These are phyloP conservation scores for Centrocercus urophasianus DNA, from an alignment of 2,113 vertebrate species.

Conservation along the genomic window DNA sequence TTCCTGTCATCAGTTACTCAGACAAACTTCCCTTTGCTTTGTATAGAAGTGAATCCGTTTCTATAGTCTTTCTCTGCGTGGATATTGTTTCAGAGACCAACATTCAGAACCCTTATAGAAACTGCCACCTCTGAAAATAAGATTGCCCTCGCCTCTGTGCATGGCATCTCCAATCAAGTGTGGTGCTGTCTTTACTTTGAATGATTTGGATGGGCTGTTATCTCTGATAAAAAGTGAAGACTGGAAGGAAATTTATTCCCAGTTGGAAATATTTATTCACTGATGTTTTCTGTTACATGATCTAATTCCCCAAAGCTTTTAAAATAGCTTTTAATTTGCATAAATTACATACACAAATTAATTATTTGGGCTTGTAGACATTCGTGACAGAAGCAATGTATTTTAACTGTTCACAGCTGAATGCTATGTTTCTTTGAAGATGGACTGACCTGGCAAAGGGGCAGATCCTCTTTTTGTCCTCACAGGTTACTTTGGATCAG, in stretches of 20 bases:
- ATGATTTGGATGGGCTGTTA: not conserved
- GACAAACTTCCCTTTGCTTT: not conserved
- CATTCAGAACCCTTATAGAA: not conserved
- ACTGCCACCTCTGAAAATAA: not conserved
- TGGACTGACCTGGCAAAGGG: not conserved
- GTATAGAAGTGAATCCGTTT: not conserved
- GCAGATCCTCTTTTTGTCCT: not conserved
- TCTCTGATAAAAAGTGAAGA: not conserved
- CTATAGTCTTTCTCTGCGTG: not conserved
- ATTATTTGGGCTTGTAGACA: not conserved
- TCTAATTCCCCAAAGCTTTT: not conserved
- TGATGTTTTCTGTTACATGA: not conserved
- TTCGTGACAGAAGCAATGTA: not conserved
- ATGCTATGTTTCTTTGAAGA: not conserved
- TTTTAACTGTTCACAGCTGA: not conserved
- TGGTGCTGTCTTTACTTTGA: not conserved
- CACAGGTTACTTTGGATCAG: not conserved
- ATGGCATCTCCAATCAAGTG: not conserved
- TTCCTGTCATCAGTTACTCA: not conserved
- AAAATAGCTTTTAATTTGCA: not conserved
- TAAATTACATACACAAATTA: not conserved
- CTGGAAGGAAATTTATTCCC: not conserved
- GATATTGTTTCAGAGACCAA: not conserved
- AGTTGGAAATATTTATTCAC: slow-evolving; percentile 2
- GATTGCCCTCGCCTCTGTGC: not conserved